Base-by-base conservation (phyloP, 2,797 vertebrate species). In the Selene dorsalis region DNA sequence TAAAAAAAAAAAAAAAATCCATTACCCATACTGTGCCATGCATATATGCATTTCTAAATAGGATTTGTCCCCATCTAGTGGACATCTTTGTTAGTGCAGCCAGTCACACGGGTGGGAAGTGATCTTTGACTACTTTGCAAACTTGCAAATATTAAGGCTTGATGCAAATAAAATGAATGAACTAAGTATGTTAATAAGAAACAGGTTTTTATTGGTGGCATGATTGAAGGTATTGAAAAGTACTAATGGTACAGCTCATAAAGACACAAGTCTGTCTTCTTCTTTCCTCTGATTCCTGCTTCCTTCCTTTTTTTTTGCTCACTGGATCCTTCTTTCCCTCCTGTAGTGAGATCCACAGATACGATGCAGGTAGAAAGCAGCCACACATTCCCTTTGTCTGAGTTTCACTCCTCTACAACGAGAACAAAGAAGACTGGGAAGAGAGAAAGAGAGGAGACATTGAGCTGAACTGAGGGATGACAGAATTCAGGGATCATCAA, bases 361-460 rank as follows among this genome's bases (percentile, higher is more conserved):
- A 2, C n/a, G 35, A 26, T 84, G 79, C 69, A 81, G 85, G 72
- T 52, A 41, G 62, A 75, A 38, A 2, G 26, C 50, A 63, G 81
- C 60, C 84, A 70, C 83, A 74, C 55, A 66, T 60, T 50, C 62
- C 58, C 73, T 84, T 82, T 84, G 72, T 81, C 65, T 61, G 38
- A 66, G 64, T 76, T 80, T 70, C n/a, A 55, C 41, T 61, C 69
- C 10, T 74, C 68, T 55, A 45, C 38, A 61, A 55, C 73, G 48
- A 70, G 45, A 38, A 24, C 38, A 35, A 39, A 48, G 43, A 18
- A 18, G 45, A 1, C 45, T 20, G 43, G 43, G 17, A 18, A 5
- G 45, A 47, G 20, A 48, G 47, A n/a, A 10, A 48, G 47, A 48
- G 11, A 53, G 24, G 30, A 24, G 56, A 52, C 22, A 8, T 16